Evolutionary conservation across 2,888 invertebrate species (phyloP), one percentile per base, ranked within the genome.

Genomic region (Hirtodrosophila confusa): DNA sequence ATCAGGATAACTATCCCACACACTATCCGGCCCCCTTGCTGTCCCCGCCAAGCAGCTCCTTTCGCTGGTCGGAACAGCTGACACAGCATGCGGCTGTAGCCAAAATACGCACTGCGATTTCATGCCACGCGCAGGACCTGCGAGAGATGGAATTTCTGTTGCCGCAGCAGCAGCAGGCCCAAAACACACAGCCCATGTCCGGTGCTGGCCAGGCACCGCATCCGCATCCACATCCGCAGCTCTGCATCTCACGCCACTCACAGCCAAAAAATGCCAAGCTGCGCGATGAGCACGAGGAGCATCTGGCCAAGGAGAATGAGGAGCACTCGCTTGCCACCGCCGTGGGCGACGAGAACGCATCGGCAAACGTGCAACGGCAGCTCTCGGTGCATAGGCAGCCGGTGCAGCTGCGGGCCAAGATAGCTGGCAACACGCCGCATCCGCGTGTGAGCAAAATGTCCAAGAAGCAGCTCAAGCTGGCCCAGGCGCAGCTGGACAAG

Each of bases 401-500:
- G 0, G 61, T 80, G 44, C 80, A 69, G 61, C 43, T 75, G 45
- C 89, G 84, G n/a, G 43, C 58, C 43, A 85, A 84, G 50, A 58
- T 69, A 5, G 37, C 75, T 3, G 89, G 88, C 51, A 89, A 89
- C 40, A 89, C 90, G 3, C 90, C 90, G 3, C 89, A 89, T 80
- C 90, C 91, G 29, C 85, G 89, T 56, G 88, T 86, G 49, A 88
- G 82, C 69, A 93, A 93, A 91, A 92, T 93, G 89, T 92, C 92
- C 65, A 95, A 95, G 92, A 95, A 95, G 89, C 94, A 94, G 88
- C 93, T 94, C 71, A 94, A 94, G 91, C 92, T 94, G 86, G 93
- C 94, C 86, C 94, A 94, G 75, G 94, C 95, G 89, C 94, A 94
- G 80, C 92, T 95, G 90, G 95, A 96, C 90, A 95, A 95, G 92